Evolutionary conservation across 2,797 vertebrate species (phyloP), one percentile per base, ranked within the genome.

Genomic region (Phataginus tricuspis): DNA sequence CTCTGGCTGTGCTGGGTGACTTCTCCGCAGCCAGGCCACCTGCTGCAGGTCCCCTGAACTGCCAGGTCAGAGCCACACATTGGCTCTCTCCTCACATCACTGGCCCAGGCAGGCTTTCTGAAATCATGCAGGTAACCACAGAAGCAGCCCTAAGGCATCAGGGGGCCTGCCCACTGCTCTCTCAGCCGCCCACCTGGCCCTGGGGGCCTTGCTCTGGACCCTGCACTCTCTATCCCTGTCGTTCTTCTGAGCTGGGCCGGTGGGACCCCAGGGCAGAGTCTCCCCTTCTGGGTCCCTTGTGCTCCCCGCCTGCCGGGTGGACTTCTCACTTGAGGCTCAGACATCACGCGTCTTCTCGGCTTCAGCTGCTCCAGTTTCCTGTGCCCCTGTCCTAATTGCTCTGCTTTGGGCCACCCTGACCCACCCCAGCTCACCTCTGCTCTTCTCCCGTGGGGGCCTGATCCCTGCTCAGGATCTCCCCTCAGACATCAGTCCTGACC

Each of bases 41-140:
- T 66, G 23, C 23, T 31, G 27, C 2, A 8, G 74, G 53, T 57
- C 34, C 29, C 51, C 14, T n/a, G 45, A 45, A 45, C 45, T 45
- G 10, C 11, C 45, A 75, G 80, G 92, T 91, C 75, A 66, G 89
- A 85, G 66, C 71, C 64, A 78, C 0, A 0, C 55, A 95, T 98
- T 96, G 96, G 75, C 91, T 98, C 97, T 97, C 98, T 96, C 86
- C 90, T 98, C 97, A 97, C 96, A 96, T 1, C 19, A 0, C 71
- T 91, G 68, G 97, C 97, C 64, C 37, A 84, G 78, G 95, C 88
- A 96, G 90, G 92, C 82, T 97, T 34, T 27, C 90, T 87, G 90
- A 96, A 93, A 91, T 97, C 96, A 77, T 25, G 25, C 64, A 86
- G 45, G 45, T 45, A 94, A 78, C 74, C 94, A 75, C 88, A 96